Evolutionary conservation across 2,797 vertebrate genomes (phyloP).

Genomic region (Kryptopterus vitreolus): DNA sequence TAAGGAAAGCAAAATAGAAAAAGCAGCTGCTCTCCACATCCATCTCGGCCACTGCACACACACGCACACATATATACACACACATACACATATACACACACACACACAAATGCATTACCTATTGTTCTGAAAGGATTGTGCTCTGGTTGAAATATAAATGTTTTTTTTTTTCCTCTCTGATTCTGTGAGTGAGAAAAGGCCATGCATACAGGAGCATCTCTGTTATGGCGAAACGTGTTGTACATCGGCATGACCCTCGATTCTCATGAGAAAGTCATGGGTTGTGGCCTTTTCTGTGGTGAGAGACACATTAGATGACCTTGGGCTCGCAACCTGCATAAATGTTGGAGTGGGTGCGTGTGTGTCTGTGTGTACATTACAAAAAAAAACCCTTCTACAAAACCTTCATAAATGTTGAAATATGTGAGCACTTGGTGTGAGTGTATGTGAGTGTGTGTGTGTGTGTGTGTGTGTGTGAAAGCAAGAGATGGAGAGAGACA

Average conservation of each 20-base stretch:
- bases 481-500: not conserved
- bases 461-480: not conserved
- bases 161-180: constrained; percentile 62
- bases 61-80: not conserved
- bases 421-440: not conserved
- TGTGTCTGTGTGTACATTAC: constrained; percentile 15
- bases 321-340: constrained; percentile 60
- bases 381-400: constrained; percentile 13
- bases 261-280: constrained; percentile 34
- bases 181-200: constrained; percentile 59
- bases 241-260: constrained; percentile 19
- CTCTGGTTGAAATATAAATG: constrained; percentile 49
- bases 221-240: constrained; percentile 53
- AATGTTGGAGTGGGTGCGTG: constrained; percentile 62
- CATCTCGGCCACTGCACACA: constrained; percentile 43
- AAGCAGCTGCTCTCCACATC: constrained; percentile 48
- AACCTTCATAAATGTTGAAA: constrained; percentile 34
- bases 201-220: constrained; percentile 35
- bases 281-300: constrained; percentile 40
- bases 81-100: not conserved
- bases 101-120: constrained; percentile 37
- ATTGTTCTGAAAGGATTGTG: constrained; percentile 62
- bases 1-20: constrained; percentile 44
- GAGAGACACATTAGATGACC: constrained; percentile 53
- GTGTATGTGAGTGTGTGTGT: not conserved